phyloP scores from a whole-genome alignment of 2,797 vertebrate species.

The Enteromius argenteus region DNA sequence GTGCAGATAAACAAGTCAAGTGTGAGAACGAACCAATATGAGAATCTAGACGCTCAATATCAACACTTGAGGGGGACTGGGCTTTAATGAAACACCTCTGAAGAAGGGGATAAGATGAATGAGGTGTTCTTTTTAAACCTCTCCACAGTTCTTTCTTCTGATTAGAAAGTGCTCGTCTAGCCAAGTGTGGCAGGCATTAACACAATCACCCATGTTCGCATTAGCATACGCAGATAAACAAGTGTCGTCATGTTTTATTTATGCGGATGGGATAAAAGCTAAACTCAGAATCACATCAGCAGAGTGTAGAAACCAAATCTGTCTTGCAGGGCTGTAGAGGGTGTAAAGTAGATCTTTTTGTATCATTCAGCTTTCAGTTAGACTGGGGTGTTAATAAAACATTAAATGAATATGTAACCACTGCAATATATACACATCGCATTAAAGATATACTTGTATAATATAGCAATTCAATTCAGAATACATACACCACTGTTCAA shows the following conservation, averaged over 20 bases:
- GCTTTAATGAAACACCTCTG: constrained; percentile 36
- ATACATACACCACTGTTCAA: not conserved
- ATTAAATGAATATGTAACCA: not conserved
- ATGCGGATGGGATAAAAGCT: constrained; percentile 52
- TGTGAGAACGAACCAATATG: constrained; percentile 39
- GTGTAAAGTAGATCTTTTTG: constrained; percentile 15
- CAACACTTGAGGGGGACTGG: constrained; percentile 26
- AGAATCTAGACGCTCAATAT: constrained; percentile 37
- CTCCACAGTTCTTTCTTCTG: constrained; percentile 27
- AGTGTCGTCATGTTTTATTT: constrained; percentile 65
- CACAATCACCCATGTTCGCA: constrained; percentile 62
- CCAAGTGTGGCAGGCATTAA: constrained; percentile 56
- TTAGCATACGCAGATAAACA: constrained; percentile 67
- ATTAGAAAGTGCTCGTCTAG: constrained; percentile 52
- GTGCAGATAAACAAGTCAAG: constrained; percentile 26
- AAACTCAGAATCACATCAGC: constrained; percentile 54
- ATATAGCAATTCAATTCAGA: not conserved
- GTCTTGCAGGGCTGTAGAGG: constrained; percentile 15
- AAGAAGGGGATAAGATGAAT: constrained; percentile 20
- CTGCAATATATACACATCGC: not conserved
- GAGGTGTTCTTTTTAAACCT: constrained; percentile 14
- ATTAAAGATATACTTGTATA: not conserved
- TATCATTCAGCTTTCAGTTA: not conserved
- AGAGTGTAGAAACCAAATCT: constrained; percentile 26
- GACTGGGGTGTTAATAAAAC: not conserved